Base-by-base conservation (phyloP, 2,797 vertebrate genomes). In the Onychomys arenicola region DNA sequence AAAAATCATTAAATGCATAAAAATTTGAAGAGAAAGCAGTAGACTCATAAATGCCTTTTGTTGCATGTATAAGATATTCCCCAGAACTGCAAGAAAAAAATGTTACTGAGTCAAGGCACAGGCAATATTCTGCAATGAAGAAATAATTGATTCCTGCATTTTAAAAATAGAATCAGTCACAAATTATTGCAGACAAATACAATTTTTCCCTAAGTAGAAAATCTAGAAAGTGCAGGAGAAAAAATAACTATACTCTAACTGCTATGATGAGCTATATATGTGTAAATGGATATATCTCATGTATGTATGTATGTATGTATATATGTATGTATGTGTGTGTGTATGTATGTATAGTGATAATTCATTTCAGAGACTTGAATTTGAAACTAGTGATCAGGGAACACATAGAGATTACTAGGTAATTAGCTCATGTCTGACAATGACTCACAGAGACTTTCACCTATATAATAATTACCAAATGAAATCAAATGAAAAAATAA, bases 401-500 rank as follows among this genome's bases (percentile, higher is more conserved):
- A 85, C 21, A 34, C 23, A 91, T 19, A 59, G 32, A 89, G 10
- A 84, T 91, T 32, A 34, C 3, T 34, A 19, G 10, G 4, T 61
- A 73, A 63, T 8, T 83, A 55, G 32, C 21, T 65, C 37, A 87
- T 17, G 1, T 37, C 12, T 5, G 29, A n/a, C 34, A 91, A 37
- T 82, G n/a, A 76, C 6, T 81, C 93, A 49, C 57, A 91, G 32
- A 77, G 17, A 37, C 17, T 89, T 91, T 87, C 34, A 86, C 4
- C 94, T 90, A 73, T 67, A 73, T 55, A 69, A 75, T 77, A 91
- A 96, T 82, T 80, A 89, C 43, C 63, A 57, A 75, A 4, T 90
- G 43, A 93, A 93, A 87, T 84, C 37, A 89, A 87, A 93, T 49
- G 3, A 19, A 75, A 93, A 80, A 92, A 87, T 91, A 55, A 93